These are phyloP conservation scores for Anas acuta DNA, from an alignment of 2,797 vertebrate species.

Conservation along the genomic window DNA sequence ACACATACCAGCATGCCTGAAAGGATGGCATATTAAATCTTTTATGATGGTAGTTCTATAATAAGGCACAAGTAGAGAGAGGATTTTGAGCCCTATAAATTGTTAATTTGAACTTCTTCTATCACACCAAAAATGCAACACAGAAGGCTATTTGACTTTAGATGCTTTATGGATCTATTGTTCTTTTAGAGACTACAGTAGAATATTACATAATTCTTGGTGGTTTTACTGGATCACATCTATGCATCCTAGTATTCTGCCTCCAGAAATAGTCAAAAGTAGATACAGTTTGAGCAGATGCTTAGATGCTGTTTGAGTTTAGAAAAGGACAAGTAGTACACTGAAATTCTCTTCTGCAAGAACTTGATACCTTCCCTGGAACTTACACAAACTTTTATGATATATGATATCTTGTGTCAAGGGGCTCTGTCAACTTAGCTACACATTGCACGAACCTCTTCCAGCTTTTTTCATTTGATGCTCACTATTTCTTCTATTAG, in stretches of 20 bases:
- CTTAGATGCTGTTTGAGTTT: not conserved
- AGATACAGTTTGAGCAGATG: not conserved
- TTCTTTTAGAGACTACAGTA: not conserved
- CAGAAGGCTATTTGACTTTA: not conserved
- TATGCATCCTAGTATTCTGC: not conserved
- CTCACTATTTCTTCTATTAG: not conserved
- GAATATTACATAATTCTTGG: not conserved
- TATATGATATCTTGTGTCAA: not conserved
- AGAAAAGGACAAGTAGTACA: not conserved
- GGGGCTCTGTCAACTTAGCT: not conserved
- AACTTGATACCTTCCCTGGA: not conserved
- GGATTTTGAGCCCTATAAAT: not conserved
- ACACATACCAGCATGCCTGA: not conserved
- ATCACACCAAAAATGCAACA: not conserved
- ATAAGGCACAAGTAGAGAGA: not conserved
- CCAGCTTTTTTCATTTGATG: not conserved
- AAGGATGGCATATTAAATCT: not conserved
- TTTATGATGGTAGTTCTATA: not conserved
- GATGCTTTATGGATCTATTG: not conserved
- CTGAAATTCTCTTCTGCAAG: not conserved
- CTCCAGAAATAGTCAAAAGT: not conserved
- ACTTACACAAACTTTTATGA: not conserved
- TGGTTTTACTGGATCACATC: not conserved
- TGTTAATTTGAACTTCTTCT: not conserved
- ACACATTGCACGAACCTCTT: not conserved